Percentiles rank a stretch among this genome's conserved stretches.
These are phyloP conservation scores for Drosophila hydei DNA, from an alignment of 1,140 invertebrate species.

Conservation along the genomic window DNA sequence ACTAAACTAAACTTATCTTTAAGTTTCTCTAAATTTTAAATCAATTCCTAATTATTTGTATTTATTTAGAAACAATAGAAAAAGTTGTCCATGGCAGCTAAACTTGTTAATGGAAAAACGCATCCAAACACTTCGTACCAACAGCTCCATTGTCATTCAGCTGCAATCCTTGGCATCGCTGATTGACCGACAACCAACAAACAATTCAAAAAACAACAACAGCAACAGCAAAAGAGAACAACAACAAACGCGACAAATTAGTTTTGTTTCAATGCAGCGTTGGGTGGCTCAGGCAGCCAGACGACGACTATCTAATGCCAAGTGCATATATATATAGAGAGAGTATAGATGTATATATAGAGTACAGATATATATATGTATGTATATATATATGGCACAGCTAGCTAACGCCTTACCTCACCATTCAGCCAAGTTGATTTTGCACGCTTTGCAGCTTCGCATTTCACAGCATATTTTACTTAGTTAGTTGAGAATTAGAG, in stretches of 20 bases:
- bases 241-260: conserved; percentile 62
- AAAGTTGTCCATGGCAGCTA: neutral
- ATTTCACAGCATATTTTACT: neutral
- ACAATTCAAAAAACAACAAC: conserved; percentile 20
- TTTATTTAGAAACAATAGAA: neutral
- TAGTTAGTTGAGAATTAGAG: neutral
- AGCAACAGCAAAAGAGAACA: no score
- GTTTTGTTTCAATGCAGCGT: conserved; percentile 60
- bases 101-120: conserved; percentile 1
- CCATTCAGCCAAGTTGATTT: no score
- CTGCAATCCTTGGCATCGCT: conserved; percentile 4
- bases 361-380: no score
- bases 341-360: no score
- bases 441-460: no score
- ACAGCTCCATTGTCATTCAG: neutral
- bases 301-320: no score
- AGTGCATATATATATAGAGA: no score
- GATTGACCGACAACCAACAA: conserved; percentile 53
- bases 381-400: no score
- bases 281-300: no score
- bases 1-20: no score
- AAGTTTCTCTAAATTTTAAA: neutral
- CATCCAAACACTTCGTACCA: neutral
- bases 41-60: neutral
- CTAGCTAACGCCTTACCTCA: no score